A percentile compares a stretch with the other conserved stretches of the same genome.
Conservation (phyloP, 2,888 invertebrate species). For the Melinaea menophilus region DNA sequence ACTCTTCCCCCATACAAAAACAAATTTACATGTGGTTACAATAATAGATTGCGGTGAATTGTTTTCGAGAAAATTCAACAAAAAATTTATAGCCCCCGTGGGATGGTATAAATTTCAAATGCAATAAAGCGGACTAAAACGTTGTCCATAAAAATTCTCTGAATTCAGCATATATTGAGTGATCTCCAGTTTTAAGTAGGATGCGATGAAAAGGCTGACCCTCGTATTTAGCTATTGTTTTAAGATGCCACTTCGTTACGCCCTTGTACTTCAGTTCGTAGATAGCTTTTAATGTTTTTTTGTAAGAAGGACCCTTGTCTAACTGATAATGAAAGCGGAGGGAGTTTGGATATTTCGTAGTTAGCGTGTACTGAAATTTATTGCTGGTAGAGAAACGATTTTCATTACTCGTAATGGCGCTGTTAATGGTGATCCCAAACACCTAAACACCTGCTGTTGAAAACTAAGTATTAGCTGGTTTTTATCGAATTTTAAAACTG, state of each 20-base stretch:
- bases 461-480: too few species aligned
- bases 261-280: conserved; percentile 65
- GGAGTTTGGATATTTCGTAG: conserved; percentile 50
- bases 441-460: conserved; percentile 55
- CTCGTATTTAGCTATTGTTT: conserved; percentile 76
- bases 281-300: conserved; percentile 67
- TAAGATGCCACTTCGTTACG: conserved; percentile 76
- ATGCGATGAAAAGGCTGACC: conserved; percentile 63
- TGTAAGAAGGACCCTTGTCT: conserved; percentile 62
- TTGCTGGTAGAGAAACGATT: conserved; percentile 61
- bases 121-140: conserved; percentile 65
- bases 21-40: conserved; percentile 29
- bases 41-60: conserved; percentile 36
- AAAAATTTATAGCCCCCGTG: conserved; percentile 56
- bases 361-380: conserved; percentile 67
- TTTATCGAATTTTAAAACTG: too few species aligned
- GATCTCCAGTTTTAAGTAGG: conserved; percentile 59
- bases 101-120: conserved; percentile 61
- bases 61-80: conserved; percentile 53
- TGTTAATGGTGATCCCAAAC: conserved; percentile 60
- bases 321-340: conserved; percentile 72
- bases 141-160: conserved; percentile 63
- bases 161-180: conserved; percentile 74
- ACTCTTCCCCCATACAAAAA: conserved; percentile 10
- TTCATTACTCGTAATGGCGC: conserved; percentile 60